A percentile compares a stretch with the other conserved stretches of the same genome.
Evolutionary conservation across 2,797 vertebrate genomes (phyloP).

Genomic region (Jordanella pulchra): DNA sequence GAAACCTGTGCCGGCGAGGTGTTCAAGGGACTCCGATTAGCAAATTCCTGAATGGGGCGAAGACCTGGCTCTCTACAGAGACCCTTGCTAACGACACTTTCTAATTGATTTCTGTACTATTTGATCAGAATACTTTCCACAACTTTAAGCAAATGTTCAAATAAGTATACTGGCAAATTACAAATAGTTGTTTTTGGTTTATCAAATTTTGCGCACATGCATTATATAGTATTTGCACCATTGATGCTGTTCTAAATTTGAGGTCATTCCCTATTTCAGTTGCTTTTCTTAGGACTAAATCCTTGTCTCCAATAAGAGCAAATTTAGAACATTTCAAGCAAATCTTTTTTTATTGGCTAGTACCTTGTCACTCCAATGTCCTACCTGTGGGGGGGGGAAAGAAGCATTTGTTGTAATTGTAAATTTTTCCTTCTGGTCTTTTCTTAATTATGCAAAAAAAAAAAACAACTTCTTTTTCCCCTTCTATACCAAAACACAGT

Average conservation of each 20-base stretch:
- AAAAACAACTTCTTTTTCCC: background rate
- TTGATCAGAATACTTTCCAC: conserved; percentile 45
- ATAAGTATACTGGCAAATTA: conserved; percentile 36
- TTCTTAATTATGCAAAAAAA: background rate
- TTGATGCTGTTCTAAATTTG: conserved; percentile 54
- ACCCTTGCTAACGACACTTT: conserved; percentile 88
- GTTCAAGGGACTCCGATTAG: conserved; percentile 91
- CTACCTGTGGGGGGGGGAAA: conserved; percentile 16
- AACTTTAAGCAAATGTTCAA: conserved; percentile 48
- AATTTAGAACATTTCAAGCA: conserved; percentile 26
- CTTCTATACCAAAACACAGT: background rate
- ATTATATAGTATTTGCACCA: conserved; percentile 58
- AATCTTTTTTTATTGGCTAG: conserved; percentile 24
- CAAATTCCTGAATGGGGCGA: conserved; percentile 96
- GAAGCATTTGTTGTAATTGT: background rate
- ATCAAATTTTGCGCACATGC: conserved; percentile 38
- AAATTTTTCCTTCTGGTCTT: background rate
- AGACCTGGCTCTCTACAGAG: conserved; percentile 96
- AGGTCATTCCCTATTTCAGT: conserved; percentile 33
- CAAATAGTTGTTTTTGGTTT: conserved; percentile 27
- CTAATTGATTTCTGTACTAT: conserved; percentile 36
- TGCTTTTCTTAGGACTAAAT: conserved; percentile 4
- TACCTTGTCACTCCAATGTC: conserved; percentile 42
- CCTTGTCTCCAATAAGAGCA: conserved; percentile 11
- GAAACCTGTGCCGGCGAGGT: conserved; percentile 91